phyloP scores from a whole-genome alignment of 2,113 vertebrate species.

The Rhea pennata region DNA sequence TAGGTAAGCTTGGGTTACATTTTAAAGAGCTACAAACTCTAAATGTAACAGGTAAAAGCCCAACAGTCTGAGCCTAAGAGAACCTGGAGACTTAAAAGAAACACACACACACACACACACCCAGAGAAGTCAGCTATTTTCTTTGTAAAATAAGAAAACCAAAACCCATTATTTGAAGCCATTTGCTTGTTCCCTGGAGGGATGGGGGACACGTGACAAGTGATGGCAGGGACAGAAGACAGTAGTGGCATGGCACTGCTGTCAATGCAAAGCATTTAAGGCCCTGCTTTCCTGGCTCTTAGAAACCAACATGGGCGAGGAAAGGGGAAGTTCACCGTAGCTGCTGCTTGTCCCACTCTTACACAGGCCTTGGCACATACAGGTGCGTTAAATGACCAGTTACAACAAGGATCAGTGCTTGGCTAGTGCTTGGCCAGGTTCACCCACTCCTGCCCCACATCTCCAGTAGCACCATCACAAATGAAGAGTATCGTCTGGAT shows the following conservation, averaged over 20 bases:
- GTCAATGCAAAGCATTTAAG: neutral
- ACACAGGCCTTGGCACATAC: neutral
- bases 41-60: neutral
- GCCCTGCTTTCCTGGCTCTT: neutral
- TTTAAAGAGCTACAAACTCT: neutral
- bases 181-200: neutral
- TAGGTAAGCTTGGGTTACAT: neutral
- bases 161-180: neutral
- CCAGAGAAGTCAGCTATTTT: neutral
- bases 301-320: neutral
- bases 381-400: neutral
- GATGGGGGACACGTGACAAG: neutral
- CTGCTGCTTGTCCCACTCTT: neutral
- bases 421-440: rapidly evolving
- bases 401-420: neutral
- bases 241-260: neutral
- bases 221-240: neutral
- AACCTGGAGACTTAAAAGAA: neutral
- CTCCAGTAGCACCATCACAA: neutral
- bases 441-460: neutral
- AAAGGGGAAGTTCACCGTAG: neutral
- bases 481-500: neutral
- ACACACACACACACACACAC: neutral
- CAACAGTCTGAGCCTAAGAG: neutral
- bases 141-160: neutral